Conservation (phyloP, 2,113 vertebrate genomes). For the Petroica traversi region DNA sequence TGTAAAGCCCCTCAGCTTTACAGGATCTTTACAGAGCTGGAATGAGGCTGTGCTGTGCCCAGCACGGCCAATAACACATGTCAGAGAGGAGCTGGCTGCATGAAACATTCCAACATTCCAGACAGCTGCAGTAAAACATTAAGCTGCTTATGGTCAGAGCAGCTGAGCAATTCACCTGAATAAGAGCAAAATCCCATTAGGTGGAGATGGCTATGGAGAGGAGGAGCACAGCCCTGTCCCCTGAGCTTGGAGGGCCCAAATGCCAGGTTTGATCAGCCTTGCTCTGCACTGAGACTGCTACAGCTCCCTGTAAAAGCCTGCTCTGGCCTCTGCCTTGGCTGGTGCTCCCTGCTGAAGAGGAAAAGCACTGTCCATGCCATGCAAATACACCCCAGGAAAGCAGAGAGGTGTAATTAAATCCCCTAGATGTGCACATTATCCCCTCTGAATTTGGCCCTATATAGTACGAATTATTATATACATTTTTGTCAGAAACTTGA, state of each 20-base stretch:
- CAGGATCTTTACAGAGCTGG: neutral
- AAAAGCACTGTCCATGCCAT: neutral
- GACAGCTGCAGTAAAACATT: neutral
- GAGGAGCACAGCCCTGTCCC: neutral
- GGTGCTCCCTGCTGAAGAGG: neutral
- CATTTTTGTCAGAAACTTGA: neutral
- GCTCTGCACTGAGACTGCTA: neutral
- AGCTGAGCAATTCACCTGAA: slow-evolving; percentile 25
- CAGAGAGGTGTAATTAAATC: neutral
- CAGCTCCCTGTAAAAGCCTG: neutral
- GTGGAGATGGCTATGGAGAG: neutral
- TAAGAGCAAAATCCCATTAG: slow-evolving; percentile 40
- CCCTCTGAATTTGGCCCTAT: neutral
- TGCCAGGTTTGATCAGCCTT: neutral
- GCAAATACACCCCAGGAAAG: neutral
- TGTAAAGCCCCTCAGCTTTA: neutral
- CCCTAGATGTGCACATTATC: neutral
- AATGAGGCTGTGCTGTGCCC: neutral
- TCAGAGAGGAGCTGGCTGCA: neutral
- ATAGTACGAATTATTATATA: neutral
- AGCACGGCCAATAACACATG: neutral
- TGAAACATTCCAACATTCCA: neutral
- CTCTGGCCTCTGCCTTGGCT: neutral
- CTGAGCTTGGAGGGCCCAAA: neutral
- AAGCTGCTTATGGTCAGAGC: slow-evolving; percentile 8